Evolutionary conservation across 2,113 vertebrate genomes (phyloP).

Genomic region (Dicentrarchus labrax): DNA sequence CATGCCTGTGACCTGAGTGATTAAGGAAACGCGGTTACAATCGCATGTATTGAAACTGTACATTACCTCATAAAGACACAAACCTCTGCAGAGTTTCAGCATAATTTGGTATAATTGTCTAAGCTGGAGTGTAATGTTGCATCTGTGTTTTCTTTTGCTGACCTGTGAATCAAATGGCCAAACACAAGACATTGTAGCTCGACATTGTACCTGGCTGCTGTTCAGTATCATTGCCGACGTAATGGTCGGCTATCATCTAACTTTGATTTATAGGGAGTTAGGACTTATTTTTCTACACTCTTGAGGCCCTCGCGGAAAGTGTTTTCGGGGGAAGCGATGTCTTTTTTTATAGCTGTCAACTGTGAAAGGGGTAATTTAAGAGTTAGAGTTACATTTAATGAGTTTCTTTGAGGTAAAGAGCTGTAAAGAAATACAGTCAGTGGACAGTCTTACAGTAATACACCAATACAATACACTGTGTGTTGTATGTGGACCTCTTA

Average conservation of each 20-base stretch:
- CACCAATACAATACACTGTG: not conserved
- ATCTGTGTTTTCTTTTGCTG: constrained; percentile 68
- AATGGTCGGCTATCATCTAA: constrained; percentile 8
- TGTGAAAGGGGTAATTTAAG: constrained; percentile 27
- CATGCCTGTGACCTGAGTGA: constrained; percentile 44
- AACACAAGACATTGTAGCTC: constrained; percentile 2
- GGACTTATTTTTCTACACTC: constrained; percentile 37
- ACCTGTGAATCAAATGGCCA: constrained; percentile 38
- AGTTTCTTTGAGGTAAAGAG: constrained; percentile 6
- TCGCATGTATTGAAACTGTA: constrained; percentile 56
- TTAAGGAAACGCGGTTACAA: constrained; percentile 6
- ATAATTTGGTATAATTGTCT: constrained; percentile 70
- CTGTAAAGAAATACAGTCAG: not conserved
- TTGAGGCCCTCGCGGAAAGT: constrained; percentile 4
- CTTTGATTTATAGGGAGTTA: constrained; percentile 34
- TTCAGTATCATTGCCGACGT: constrained; percentile 43
- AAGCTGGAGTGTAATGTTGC: constrained; percentile 62
- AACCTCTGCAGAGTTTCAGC: constrained; percentile 57
- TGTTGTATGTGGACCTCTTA: constrained; percentile 33
- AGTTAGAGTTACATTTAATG: constrained; percentile 36
- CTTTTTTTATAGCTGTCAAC: constrained; percentile 10
- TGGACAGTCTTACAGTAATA: constrained; percentile 4
- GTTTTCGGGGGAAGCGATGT: constrained; percentile 18
- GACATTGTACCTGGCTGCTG: constrained; percentile 56
- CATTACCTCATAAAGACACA: constrained; percentile 67